Percentiles rank a stretch among this genome's conserved stretches.
Evolutionary conservation across 2,888 invertebrate species (phyloP).

Genomic region (Sisyra nigra): DNA sequence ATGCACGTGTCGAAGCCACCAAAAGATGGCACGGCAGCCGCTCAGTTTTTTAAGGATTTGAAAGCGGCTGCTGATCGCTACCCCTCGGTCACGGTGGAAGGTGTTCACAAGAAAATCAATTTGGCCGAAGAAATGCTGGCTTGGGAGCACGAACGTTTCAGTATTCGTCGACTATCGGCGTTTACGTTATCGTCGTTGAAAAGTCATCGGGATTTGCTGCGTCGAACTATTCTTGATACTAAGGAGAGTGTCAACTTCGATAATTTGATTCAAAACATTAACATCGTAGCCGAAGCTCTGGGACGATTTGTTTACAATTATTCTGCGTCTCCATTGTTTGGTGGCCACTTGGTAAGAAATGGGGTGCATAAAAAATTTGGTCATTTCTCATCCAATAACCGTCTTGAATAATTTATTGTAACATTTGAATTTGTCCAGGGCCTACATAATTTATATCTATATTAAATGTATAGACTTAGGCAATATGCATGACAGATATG

Average conservation of each 20-base stretch:
- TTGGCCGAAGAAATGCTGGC: constrained; percentile 78
- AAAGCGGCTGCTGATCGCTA: constrained; percentile 34
- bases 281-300: constrained; percentile 65
- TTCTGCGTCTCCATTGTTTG: constrained; percentile 47
- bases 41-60: constrained; percentile 46
- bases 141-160: constrained; percentile 96
- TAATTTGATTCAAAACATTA: constrained; percentile 48
- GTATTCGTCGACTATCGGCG: constrained; percentile 78
- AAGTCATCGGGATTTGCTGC: constrained; percentile 43
- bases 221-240: constrained; percentile 46
- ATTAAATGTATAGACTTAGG: no score
- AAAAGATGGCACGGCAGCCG: constrained; percentile 62
- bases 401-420: no score
- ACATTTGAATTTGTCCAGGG: no score
- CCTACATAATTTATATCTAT: no score
- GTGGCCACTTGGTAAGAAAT: constrained; percentile 56
- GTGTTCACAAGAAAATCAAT: constrained; percentile 92
- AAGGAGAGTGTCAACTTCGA: constrained; percentile 37
- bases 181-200: constrained; percentile 76
- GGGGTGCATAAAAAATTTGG: no score
- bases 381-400: no score
- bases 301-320: constrained; percentile 68
- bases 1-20: constrained; percentile 97
- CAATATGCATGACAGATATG: no score
- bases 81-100: constrained; percentile 35